A percentile compares a stretch with the other conserved stretches of the same genome.
Conservation (phyloP, 2,888 invertebrate species). For the Branchellion lobata region DNA sequence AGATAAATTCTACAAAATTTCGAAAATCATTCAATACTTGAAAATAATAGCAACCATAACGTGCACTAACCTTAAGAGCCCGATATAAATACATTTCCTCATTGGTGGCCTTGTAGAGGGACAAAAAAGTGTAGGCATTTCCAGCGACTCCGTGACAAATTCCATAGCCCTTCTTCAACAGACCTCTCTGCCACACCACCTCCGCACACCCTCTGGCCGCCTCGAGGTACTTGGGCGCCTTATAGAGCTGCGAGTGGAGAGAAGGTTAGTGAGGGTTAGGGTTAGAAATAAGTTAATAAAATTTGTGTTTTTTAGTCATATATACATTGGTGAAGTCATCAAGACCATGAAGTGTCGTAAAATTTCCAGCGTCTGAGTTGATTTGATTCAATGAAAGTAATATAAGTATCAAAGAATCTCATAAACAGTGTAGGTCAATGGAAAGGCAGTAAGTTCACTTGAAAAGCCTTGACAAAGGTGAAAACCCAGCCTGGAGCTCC, state of each 20-base stretch:
- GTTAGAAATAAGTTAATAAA: background rate
- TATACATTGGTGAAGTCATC: too few relatives aligned
- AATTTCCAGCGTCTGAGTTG: too few relatives aligned
- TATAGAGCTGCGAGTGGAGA: constrained; percentile 46
- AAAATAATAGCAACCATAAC: too few relatives aligned
- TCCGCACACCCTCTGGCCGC: constrained; percentile 74
- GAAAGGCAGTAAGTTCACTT: too few relatives aligned
- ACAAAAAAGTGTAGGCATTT: constrained; percentile 80
- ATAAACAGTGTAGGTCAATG: too few relatives aligned
- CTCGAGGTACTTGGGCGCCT: constrained; percentile 64
- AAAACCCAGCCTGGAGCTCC: constrained; percentile 85
- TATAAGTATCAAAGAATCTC: too few relatives aligned
- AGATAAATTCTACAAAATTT: background rate
- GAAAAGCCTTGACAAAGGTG: constrained; percentile 64
- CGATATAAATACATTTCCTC: constrained; percentile 73
- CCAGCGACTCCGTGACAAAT: constrained; percentile 85
- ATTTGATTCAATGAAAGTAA: too few relatives aligned
- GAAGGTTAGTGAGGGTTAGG: background rate
- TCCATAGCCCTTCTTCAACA: constrained; percentile 76
- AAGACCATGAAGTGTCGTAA: too few relatives aligned
- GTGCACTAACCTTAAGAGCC: constrained; percentile 67
- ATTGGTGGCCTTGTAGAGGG: constrained; percentile 76
- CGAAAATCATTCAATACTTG: background rate
- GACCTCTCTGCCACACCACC: constrained; percentile 77
- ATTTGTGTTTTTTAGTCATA: too few relatives aligned